Evolutionary conservation across 2,113 vertebrate species (phyloP), one percentile per base, ranked within the genome.

Genomic region (Notarius quadriscutis): DNA sequence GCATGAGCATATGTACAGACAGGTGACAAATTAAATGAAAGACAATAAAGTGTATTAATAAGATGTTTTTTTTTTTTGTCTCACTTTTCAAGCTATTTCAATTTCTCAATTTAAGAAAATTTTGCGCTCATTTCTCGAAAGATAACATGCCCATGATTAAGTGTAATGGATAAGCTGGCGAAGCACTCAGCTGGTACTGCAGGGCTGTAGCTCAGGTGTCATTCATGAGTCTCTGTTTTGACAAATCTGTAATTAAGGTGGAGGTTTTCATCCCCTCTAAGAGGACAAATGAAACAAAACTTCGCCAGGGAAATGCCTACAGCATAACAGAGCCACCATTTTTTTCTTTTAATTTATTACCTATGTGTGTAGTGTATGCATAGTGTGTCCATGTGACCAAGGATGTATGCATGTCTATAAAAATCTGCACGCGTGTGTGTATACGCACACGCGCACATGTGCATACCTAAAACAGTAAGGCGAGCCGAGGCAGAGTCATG

Each of bases 401-500:
- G 60, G 17, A 27, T 71, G 83, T 69, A n/a, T 81, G 57, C 11
- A 69, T 69, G 4, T 30, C 65, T 30, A 69, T 69, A 15, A 30
- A 69, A 69, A 41, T 41, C 41, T 41, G 60, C 80, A 62, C 41
- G n/a, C 65, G 10, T 71, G 2, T 22, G 15, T 81, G n/a, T 75
- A 41, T 69, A 11, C 53, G 60, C 80, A 72, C 34, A 3, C 34
- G 34, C 34, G 41, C 41, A 41, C 41, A 41, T 63, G 27, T 65
- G 67, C 57, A 67, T 87, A 99, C 98, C 97, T 91, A 96, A 94
- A 41, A 99, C 97, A 0, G 96, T 98, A 92, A 99, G 97, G 83
- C 95, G 95, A 2, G 97, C 98, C 81, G 97, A 98, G 51, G 97
- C 97, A 0, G 92, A 94, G 91, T 98, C 96, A 89, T 95, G 95